phyloP scores from a whole-genome alignment of 2,113 vertebrate species.

The Calidris pygmaea region DNA sequence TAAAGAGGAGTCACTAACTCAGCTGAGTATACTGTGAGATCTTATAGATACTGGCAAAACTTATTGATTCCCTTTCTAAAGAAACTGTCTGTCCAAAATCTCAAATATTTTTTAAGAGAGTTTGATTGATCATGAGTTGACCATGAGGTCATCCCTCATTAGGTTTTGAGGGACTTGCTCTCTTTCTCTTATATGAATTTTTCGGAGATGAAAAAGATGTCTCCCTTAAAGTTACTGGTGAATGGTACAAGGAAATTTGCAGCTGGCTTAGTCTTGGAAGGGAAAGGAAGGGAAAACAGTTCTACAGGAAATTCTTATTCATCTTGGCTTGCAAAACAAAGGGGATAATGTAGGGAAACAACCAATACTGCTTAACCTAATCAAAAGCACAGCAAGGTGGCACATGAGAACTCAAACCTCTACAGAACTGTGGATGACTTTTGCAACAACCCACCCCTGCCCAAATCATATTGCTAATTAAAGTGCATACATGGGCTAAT shows the following conservation, averaged over 20 bases:
- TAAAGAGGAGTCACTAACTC: background rate
- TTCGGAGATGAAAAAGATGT: background rate
- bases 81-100: background rate
- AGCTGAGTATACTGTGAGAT: background rate
- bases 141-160: background rate
- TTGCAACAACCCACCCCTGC: background rate
- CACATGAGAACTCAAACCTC: background rate
- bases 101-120: background rate
- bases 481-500: background rate
- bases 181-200: background rate
- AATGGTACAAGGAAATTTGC: background rate
- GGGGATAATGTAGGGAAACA: background rate
- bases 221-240: background rate
- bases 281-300: background rate
- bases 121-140: background rate
- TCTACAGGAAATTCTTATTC: background rate
- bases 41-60: background rate
- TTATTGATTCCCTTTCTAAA: background rate
- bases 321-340: background rate
- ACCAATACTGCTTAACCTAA: background rate
- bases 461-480: constrained; percentile 12
- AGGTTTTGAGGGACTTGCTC: background rate
- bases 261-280: background rate
- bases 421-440: background rate
- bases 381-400: background rate